phyloP scores from a whole-genome alignment of 2,113 vertebrate species.

The Hydropotes inermis region DNA sequence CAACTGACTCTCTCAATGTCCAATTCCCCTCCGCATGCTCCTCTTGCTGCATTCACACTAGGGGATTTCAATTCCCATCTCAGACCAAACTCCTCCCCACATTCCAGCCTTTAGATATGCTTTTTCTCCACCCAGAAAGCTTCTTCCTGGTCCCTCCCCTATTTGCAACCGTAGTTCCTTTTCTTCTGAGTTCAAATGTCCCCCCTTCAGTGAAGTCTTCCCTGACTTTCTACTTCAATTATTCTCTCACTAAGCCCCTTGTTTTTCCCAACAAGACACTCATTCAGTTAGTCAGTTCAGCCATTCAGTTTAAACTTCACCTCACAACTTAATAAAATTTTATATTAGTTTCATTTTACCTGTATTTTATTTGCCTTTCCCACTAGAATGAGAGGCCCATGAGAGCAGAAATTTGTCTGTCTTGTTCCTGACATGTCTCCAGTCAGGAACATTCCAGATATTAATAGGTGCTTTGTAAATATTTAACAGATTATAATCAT shows the following conservation, averaged over 20 bases:
- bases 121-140: background rate
- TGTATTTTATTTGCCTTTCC: background rate
- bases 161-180: background rate
- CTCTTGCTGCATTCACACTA: background rate
- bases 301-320: background rate
- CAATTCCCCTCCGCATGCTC: rapidly evolving
- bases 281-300: background rate
- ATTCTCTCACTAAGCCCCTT: background rate
- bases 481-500: background rate
- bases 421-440: background rate
- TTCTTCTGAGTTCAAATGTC: background rate
- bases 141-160: background rate
- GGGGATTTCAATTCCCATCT: background rate
- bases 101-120: background rate
- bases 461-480: background rate
- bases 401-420: background rate
- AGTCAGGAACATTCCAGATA: background rate
- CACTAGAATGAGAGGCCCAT: background rate
- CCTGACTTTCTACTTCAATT: background rate
- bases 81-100: background rate
- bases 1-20: background rate
- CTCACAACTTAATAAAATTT: background rate
- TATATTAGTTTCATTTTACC: background rate
- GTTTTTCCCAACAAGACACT: background rate
- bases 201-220: background rate